Conservation (phyloP, 2,888 invertebrate species). For the Hedychridium roseum region DNA sequence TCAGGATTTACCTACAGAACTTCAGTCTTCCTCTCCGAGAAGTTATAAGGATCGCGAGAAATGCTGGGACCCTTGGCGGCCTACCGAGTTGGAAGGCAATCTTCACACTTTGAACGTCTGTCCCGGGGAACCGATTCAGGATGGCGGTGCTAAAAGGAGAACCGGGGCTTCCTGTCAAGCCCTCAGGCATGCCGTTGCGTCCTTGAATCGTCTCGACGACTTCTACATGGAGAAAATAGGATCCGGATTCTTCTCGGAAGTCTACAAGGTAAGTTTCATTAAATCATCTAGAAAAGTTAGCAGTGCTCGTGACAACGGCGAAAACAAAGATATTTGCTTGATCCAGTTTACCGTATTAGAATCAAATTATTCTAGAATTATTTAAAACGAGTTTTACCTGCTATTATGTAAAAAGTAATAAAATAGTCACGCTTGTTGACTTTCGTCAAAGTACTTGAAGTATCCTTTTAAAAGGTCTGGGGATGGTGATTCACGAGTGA, state of each 20-base stretch:
- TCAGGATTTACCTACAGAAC: constrained; percentile 53
- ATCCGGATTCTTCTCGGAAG: constrained; percentile 95
- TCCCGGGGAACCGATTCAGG: constrained; percentile 44
- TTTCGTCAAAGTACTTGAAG: too few relatives aligned
- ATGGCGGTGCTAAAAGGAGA: constrained; percentile 50
- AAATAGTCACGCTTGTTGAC: too few relatives aligned
- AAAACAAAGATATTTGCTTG: too few relatives aligned
- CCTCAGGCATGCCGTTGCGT: constrained; percentile 88
- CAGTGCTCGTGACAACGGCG: too few relatives aligned
- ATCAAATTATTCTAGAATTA: too few relatives aligned
- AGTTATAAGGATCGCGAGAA: constrained; percentile 59
- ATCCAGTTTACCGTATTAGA: too few relatives aligned
- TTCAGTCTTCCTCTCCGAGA: constrained; percentile 54
- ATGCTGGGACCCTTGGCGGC: constrained; percentile 57
- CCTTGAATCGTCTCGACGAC: constrained; percentile 91
- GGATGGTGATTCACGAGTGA: too few relatives aligned
- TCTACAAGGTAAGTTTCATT: constrained; percentile 89
- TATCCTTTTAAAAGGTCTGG: too few relatives aligned
- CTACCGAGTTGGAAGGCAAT: constrained; percentile 55
- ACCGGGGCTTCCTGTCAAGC: constrained; percentile 88
- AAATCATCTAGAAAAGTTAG: too few relatives aligned
- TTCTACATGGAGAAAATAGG: constrained; percentile 93
- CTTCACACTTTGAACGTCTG: constrained; percentile 30
- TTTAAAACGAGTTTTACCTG: too few relatives aligned
- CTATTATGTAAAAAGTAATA: too few relatives aligned